phyloP scores from a whole-genome alignment of 2,113 vertebrate species.

The Poeciliopsis prolifica region DNA sequence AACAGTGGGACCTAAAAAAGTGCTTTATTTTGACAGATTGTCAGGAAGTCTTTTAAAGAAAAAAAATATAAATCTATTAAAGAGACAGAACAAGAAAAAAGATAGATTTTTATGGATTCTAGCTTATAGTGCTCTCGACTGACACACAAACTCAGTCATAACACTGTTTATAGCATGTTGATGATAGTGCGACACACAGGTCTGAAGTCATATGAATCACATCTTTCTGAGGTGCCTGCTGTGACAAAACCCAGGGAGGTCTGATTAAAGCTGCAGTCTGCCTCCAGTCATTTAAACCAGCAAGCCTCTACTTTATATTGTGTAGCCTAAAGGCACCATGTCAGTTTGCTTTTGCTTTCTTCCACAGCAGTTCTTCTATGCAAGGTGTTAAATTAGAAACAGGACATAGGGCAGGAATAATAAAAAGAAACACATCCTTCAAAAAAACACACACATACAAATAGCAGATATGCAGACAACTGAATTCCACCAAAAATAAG shows the following conservation, averaged over 20 bases:
- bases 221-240: conserved; percentile 31
- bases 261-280: conserved; percentile 48
- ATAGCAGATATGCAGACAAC: background rate
- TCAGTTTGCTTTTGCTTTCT: conserved; percentile 15
- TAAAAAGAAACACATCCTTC: background rate
- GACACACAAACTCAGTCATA: background rate
- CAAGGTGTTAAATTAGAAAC: conserved; percentile 2
- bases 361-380: background rate
- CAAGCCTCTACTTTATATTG: conserved; percentile 18
- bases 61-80: conserved; percentile 24
- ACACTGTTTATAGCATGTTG: conserved; percentile 20
- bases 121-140: background rate
- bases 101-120: conserved; percentile 4
- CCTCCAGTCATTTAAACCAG: conserved; percentile 46
- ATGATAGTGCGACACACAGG: conserved; percentile 2
- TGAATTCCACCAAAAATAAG: background rate
- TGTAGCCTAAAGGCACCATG: conserved; percentile 39
- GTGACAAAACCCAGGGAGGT: conserved; percentile 32
- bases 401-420: background rate
- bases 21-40: conserved; percentile 15
- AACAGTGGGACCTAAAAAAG: conserved; percentile 14
- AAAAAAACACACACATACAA: background rate
- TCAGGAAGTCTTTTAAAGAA: conserved; percentile 23
- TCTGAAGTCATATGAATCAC: conserved; percentile 19
- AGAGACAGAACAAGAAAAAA: conserved; percentile 41